Base-by-base conservation (phyloP, 2,113 vertebrate species). In the Dolichotis patagonum region DNA sequence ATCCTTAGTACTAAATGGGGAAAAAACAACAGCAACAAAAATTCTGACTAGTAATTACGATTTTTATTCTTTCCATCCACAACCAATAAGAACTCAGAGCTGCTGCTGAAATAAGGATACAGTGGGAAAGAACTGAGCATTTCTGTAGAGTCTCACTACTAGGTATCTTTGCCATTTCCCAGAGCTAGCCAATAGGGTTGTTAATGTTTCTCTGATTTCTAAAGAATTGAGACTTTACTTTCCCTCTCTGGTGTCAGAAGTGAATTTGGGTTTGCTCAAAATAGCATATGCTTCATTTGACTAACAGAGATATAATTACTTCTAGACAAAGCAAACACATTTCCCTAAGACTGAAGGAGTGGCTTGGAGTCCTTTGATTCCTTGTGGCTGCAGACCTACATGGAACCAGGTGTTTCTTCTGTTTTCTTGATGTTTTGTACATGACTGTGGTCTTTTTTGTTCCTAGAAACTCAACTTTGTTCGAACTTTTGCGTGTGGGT, bases 151-250 rank as follows among this genome's bases (percentile, higher is more conserved):
- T 4, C n/a, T 90, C 46, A 46, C 3, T 65, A 10, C 26, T 38
- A 56, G n/a, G 1, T 43, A 5, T n/a, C 7, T 43, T n/a, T 81
- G 0, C 71, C 35, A 41, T 56, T 87, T 94, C 26, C 26, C 43
- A 56, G 78, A 73, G 24, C 16, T 73, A 58, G 38, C 7, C 5
- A 2, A 56, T 65, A 16, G 35, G 10, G 26, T 73, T 65, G 46
- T 73, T 80, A 7, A 7, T 75, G 14, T 56, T 95, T 81, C 75
- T 54, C 71, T 95, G 49, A 41, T 56, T 85, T 93, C 87, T 93
- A 71, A 56, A 89, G 58, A 75, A 41, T 2, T 88, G 62, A 90
- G 35, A 30, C 13, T 56, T 38, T 49, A 85, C 3, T 75, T 90
- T 7, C 30, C 7, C 20, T 90, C 30, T 54, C 13, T 88, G 20